Evolutionary conservation across 2,113 vertebrate genomes (phyloP), one percentile per base, ranked within the genome.

Genomic region (Caretta caretta): DNA sequence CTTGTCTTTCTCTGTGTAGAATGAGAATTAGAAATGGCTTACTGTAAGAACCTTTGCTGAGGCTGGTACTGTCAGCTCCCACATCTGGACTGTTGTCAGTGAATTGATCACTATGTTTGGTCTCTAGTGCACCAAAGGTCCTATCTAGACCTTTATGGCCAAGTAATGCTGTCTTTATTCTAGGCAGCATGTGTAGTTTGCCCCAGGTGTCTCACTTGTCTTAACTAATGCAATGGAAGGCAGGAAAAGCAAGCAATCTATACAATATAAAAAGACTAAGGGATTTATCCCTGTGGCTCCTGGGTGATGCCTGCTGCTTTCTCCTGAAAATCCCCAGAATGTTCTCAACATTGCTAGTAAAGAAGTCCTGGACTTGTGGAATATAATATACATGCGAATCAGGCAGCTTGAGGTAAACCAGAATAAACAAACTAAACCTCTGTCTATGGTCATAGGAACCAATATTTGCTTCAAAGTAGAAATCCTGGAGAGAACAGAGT

Each of bases 151-250:
- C 4, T 72, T 81, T 89, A 17, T 59, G 48, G 27, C 2, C 79
- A 92, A 54, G 16, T 80, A 84, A 56, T 57, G 17, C 50, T 81
- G 12, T 51, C 87, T 90, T 50, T 93, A 50, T 88, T 89, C 31
- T 84, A 86, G 50, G 79, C 92, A 31, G 1, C 22, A 35, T 16
- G 76, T 86, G 57, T 49, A 65, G 62, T 72, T 79, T 90, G 42
- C 53, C 20, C 86, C 89, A 81, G 46, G 80, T 82, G 22, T 59
- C 78, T 83, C 51, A 94, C 62, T 83, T 95, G 17, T 93, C 80
- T 97, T 96, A 90, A 93, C 50, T 85, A 80, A 25, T 22, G 56
- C 50, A 91, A 78, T 3, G 65, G 80, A 92, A 96, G 72, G 53
- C 38, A 89, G 50, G 65, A 89, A 87, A 88, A 96, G 13, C 13